Evolutionary conservation across 2,113 vertebrate species (phyloP), one percentile per base, ranked within the genome.

Genomic region (Nothobranchius kuhntae): DNA sequence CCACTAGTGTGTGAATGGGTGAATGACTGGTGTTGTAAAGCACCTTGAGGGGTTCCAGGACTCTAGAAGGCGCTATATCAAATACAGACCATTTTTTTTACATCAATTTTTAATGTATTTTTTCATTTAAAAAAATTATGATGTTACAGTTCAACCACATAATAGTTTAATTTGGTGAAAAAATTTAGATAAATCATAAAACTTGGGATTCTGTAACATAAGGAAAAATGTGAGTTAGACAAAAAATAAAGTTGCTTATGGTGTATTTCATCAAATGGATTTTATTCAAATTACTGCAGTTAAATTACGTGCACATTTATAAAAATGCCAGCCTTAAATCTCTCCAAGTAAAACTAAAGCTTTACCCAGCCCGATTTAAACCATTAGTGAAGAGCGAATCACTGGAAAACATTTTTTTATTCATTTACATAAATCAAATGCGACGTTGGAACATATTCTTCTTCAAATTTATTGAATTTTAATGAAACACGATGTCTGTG

Each of bases 271-370:
- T 36, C 17, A 17, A 0, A 12, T 35, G 36, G 8, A 30, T 11
- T 58, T 21, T 36, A 57, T 65, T 56, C 48, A 13, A 38, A 45
- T 13, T 17, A 57, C 12, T 58, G 13, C 36, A 11, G 5, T 0
- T 12, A 65, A 65, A 53, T 38, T 26, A 9, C 38, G 24, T 58
- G 13, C 45, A 9, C 45, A 48, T 47, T 9, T 9, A 45, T 9
- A 38, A 52, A n/a, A 58, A 0, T 21, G 21, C 26, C 24, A 17
- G 24, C n/a, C 5, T 10, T 0, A 2, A 15, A 45, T 52, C 36
- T 52, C 42, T 12, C 17, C 54, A 13, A 7, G 38, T 52, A 13
- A 72, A 58, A 52, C 45, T 52, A 58, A 48, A 65, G 26, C 52
- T 38, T 46, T 8, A 40, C 10, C 14, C 24, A 42, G 21, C 15